Evolutionary conservation across 1,140 invertebrate genomes (phyloP), one percentile per base, ranked within the genome.

Genomic region (Drosophila albomicans): DNA sequence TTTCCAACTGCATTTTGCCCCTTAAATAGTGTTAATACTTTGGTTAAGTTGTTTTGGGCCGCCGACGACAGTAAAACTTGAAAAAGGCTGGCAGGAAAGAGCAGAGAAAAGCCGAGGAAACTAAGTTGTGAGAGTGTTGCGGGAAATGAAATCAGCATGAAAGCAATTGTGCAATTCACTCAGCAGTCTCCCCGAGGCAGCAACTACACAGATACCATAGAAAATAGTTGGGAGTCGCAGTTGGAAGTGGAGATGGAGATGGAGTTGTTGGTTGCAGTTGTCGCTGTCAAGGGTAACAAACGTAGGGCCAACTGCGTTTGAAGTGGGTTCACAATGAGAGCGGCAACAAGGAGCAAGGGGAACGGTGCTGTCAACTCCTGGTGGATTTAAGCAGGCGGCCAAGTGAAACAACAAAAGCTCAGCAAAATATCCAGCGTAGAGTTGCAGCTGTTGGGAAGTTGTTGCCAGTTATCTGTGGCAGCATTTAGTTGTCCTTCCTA

Each of bases 131-230:
- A 20, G 25, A 58, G 46, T 66, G 54, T 59, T 51, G 70, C 62
- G 70, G 71, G 52, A 72, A 85, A 85, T 82, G 67, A 81, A 85
- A 85, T 85, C 81, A 85, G 75, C 78, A 81, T 81, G 67, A 86
- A 86, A 70, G 78, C 75, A 81, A 86, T 86, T 86, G 78, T 81
- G 67, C 78, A 85, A 85, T 78, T 81, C 78, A 71, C 80, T 75
- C 78, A 68, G 56, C 66, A 78, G 70, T 57, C 13, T 73, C 66
- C 71, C 59, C 10, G 20, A 79, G 82, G 78, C 78, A 28, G 57
- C 11, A 41, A 43, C 20, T 25, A 25, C 48, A 57, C 43, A 61
- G 56, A 25, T 62, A 13, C 41, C n/a, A 73, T 32, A 57, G 20
- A 52, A 8, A 8, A 25, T 32, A 57, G 51, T 57, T 32, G 16